A percentile compares a stretch with the other conserved stretches of the same genome.
These are phyloP conservation scores for Neuroterus valhalla DNA, from an alignment of 1,140 invertebrate genomes.

Conservation along the genomic window DNA sequence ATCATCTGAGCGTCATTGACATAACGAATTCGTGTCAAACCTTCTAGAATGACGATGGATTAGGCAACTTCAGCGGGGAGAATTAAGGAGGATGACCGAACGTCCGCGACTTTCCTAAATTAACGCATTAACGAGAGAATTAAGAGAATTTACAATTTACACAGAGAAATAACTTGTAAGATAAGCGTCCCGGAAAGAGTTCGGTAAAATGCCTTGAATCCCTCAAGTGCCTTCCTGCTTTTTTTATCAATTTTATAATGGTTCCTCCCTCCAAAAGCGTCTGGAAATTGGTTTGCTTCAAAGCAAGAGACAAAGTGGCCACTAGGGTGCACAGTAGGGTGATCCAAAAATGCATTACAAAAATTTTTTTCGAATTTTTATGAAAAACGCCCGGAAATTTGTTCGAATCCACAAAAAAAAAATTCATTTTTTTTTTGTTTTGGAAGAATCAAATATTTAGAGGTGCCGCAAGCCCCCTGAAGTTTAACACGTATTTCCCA, in stretches of 20 bases:
- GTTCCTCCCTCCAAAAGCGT: not conserved
- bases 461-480: too few species aligned
- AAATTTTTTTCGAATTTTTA: too few species aligned
- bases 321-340: too few species aligned
- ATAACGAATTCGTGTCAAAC: slow-evolving; percentile 67
- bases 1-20: slow-evolving; percentile 52
- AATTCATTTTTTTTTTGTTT: too few species aligned
- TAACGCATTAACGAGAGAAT: slow-evolving; percentile 60
- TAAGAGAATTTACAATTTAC: slow-evolving; percentile 35
- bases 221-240: not conserved
- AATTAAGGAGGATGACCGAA: slow-evolving; percentile 68
- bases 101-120: slow-evolving; percentile 60
- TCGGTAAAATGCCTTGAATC: slow-evolving; percentile 11
- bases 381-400: too few species aligned
- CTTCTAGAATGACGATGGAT: slow-evolving; percentile 59
- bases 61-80: slow-evolving; percentile 55
- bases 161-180: slow-evolving; percentile 4
- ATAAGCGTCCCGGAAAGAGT: slow-evolving; percentile 11
- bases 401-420: too few species aligned
- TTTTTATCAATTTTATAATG: not conserved
- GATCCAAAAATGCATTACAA: too few species aligned
- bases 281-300: not conserved
- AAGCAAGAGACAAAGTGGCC: too few species aligned
- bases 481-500: too few species aligned
- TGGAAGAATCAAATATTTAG: too few species aligned